A percentile compares a stretch with the other conserved stretches of the same genome.
These are phyloP conservation scores for Lonchura striata DNA, from an alignment of 2,113 vertebrate species.

Conservation along the genomic window DNA sequence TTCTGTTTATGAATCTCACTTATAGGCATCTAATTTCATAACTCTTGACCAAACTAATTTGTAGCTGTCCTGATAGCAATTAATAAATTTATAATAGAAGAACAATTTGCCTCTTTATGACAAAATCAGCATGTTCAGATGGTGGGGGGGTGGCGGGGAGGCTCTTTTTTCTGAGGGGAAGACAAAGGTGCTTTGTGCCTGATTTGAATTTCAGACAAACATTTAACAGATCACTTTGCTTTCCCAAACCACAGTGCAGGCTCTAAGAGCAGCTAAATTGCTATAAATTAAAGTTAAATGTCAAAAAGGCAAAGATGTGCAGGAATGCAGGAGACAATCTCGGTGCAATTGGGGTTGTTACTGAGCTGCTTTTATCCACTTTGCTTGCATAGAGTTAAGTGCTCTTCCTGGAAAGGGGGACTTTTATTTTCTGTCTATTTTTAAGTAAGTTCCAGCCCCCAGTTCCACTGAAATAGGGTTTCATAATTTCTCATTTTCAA, in stretches of 20 bases:
- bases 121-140: neutral
- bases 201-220: constrained; percentile 59
- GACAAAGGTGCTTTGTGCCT: constrained; percentile 24
- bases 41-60: neutral
- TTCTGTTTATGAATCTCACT: neutral
- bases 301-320: constrained; percentile 66
- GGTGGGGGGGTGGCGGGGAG: too few species aligned
- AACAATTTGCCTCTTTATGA: neutral
- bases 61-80: neutral
- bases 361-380: constrained; percentile 63
- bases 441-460: constrained; percentile 3
- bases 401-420: constrained; percentile 59
- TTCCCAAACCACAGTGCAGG: constrained; percentile 4
- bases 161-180: neutral
- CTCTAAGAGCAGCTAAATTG: constrained; percentile 65
- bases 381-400: constrained; percentile 52
- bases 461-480: neutral
- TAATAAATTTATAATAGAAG: neutral
- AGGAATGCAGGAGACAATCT: constrained; percentile 59
- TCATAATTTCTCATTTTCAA: constrained; percentile 17
- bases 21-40: neutral
- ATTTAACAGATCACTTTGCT: constrained; percentile 53
- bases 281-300: constrained; percentile 73
- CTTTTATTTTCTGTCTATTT: constrained; percentile 1
- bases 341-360: constrained; percentile 28